Conservation (phyloP, 1,140 invertebrate genomes). For the Chironomus striatipennis region DNA sequence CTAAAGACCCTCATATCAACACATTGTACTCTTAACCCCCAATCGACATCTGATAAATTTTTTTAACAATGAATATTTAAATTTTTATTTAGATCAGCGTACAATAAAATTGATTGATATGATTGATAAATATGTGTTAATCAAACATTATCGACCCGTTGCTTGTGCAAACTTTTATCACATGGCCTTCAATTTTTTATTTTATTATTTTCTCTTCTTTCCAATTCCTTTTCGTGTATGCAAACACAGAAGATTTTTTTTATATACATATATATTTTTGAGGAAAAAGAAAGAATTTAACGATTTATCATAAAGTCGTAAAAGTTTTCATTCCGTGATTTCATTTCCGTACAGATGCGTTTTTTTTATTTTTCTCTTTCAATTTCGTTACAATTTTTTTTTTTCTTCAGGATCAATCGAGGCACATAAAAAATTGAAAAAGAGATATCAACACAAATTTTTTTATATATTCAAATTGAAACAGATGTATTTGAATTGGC, state of each 20-base stretch:
- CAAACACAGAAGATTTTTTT: no score
- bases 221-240: no score
- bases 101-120: slow-evolving; percentile 9
- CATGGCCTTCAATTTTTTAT: neutral
- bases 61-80: no score
- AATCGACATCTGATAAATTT: no score
- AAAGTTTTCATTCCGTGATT: slow-evolving; percentile 1
- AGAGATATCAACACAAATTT: slow-evolving; percentile 5
- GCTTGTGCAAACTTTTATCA: slow-evolving; percentile 12
- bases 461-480: slow-evolving; percentile 1
- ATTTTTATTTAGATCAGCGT: no score
- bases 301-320: slow-evolving; percentile 8
- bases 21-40: no score
- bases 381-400: neutral
- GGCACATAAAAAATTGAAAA: neutral
- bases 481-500: slow-evolving; percentile 12
- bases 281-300: slow-evolving; percentile 1
- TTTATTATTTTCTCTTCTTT: neutral
- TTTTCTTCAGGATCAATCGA: neutral
- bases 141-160: slow-evolving; percentile 7
- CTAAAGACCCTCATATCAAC: no score
- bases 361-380: neutral
- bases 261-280: no score
- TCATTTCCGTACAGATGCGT: slow-evolving; percentile 11
- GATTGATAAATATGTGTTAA: slow-evolving; percentile 13